Conservation (phyloP, 2,113 vertebrate species). For the Dascyllus trimaculatus region DNA sequence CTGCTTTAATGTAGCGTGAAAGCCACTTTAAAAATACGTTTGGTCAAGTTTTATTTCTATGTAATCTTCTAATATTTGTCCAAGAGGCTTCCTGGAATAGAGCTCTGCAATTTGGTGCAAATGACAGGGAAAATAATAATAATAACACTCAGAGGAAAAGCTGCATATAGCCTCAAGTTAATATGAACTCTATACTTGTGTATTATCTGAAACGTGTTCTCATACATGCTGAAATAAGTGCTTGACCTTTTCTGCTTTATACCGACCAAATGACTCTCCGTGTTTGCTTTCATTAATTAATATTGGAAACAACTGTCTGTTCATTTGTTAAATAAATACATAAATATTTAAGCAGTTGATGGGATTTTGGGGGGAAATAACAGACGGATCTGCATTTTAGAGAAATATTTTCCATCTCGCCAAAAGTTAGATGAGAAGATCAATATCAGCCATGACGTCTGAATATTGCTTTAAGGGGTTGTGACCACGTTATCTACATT, state of each 20-base stretch:
- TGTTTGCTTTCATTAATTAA: too few species aligned
- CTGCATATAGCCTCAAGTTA: not conserved
- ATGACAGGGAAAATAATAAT: constrained; percentile 8
- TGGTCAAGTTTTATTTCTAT: not conserved
- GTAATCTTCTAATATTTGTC: not conserved
- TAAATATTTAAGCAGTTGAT: too few species aligned
- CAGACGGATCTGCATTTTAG: not conserved
- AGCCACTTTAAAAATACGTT: not conserved
- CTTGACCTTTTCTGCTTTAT: not conserved
- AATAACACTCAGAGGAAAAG: not conserved
- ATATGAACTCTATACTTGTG: not conserved
- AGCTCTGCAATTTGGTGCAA: not conserved
- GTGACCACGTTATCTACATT: too few species aligned
- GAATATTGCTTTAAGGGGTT: too few species aligned
- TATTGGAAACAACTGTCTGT: too few species aligned
- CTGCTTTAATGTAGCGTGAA: too few species aligned
- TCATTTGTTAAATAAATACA: too few species aligned
- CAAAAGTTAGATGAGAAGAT: too few species aligned
- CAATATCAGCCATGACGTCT: too few species aligned
- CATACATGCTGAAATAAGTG: not conserved
- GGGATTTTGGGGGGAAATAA: not conserved
- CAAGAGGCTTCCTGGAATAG: not conserved
- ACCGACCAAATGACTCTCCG: too few species aligned
- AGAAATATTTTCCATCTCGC: too few species aligned
- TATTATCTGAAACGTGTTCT: not conserved